A percentile compares a stretch with the other conserved stretches of the same genome.
Evolutionary conservation across 2,113 vertebrate species (phyloP).

Genomic region (Tamias sibiricus): DNA sequence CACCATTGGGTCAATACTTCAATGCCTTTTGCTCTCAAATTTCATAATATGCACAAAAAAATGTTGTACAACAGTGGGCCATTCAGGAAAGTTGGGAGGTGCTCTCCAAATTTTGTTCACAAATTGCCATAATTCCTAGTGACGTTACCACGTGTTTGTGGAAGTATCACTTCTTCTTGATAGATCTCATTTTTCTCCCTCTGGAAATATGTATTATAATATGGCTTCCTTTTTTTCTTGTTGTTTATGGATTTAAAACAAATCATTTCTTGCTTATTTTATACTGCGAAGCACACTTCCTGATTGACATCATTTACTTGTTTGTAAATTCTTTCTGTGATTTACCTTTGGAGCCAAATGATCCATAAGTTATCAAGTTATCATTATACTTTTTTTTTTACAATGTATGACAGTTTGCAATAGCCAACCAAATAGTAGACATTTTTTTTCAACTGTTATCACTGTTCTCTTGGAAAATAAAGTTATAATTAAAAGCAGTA

Average conservation of each 20-base stretch:
- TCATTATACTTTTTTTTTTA: no score
- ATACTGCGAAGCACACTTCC: not conserved
- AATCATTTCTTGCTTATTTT: not conserved
- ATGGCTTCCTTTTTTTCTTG: not conserved
- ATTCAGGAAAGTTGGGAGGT: accelerated
- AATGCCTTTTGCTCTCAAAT: not conserved
- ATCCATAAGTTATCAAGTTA: not conserved
- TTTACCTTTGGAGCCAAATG: not conserved
- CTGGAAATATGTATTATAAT: not conserved
- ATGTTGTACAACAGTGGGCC: not conserved
- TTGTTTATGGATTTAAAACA: not conserved
- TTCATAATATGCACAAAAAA: not conserved
- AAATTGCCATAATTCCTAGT: not conserved
- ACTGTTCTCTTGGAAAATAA: not conserved
- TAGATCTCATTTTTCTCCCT: not conserved
- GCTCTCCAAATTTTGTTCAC: not conserved
- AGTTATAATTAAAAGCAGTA: not conserved
- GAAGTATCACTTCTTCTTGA: not conserved
- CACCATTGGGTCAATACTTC: not conserved
- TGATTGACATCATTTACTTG: not conserved
- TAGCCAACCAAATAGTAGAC: not conserved
- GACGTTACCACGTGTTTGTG: not conserved
- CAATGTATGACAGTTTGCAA: not conserved
- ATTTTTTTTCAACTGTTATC: not conserved
- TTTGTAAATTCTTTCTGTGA: not conserved